Evolutionary conservation across 2,888 invertebrate genomes (phyloP), one percentile per base, ranked within the genome.

Genomic region (Antheraea assamensis): DNA sequence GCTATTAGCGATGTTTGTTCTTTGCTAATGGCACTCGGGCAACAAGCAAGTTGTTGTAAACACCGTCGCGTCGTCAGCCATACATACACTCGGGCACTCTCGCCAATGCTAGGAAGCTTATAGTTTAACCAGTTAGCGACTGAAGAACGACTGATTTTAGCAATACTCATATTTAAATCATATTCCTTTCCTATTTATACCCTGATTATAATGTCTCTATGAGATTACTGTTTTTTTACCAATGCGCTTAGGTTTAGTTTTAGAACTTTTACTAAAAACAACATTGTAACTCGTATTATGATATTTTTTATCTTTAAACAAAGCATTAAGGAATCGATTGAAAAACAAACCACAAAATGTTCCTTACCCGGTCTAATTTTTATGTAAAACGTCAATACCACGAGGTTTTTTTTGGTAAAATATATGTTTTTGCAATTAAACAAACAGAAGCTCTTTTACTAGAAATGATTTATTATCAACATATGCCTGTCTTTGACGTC

Each of bases 1-100:
- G 86, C 83, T 85, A 87, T 85, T 84, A 81, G 87, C 84, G 84
- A 79, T 80, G 71, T 79, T 79, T 78, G 81, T 78, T 64, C 76
- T 80, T 77, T 76, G 83, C 84, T 80, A 76, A 79, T 83, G 78
- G 77, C 82, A 77, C 81, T 75, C 74, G 73, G 76, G 78, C 76
- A 80, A 80, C 58, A 24, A n/a, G 8, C 1, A 27, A 27, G 75
- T 80, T 79, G 80, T 79, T 78, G 31, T n/a, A 2, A 17, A 78
- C 78, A 73, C 64, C 27, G 73, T 71, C 64, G 73, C 27, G 73
- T 71, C 68, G 73, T 31, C 74, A 58, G 74, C n/a, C 71, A 35
- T 55, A 73, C n/a, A n/a, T n/a, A n/a, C n/a, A n/a, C 73, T 72
- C 24, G 47, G 61, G 74, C 13, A 64, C 61, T 64, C 61, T 64